A percentile compares a stretch with the other conserved stretches of the same genome.
Conservation (phyloP, 2,113 vertebrate species). For the Oreocharis arfaki region DNA sequence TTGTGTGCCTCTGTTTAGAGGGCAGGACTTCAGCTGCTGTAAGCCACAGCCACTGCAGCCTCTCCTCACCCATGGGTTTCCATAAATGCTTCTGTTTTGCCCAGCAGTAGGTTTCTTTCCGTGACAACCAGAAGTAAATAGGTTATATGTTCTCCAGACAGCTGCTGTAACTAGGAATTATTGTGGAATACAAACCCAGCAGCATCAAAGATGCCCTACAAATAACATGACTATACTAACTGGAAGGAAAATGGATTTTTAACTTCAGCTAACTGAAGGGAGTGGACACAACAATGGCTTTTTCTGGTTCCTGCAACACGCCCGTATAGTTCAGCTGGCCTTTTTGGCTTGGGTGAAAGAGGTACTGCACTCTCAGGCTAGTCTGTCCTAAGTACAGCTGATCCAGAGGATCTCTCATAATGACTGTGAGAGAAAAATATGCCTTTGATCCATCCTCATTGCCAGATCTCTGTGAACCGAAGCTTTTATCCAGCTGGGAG, state of each 20-base stretch:
- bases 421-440: background rate
- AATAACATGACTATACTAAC: background rate
- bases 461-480: background rate
- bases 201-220: background rate
- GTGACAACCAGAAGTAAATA: conserved; percentile 2
- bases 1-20: background rate
- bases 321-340: background rate
- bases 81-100: background rate
- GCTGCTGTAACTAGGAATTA: background rate
- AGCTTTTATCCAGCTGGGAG: background rate
- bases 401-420: background rate
- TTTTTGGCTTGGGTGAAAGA: background rate
- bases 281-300: background rate
- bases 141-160: background rate
- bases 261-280: background rate
- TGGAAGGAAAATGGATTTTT: background rate
- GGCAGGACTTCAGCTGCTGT: background rate
- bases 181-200: background rate
- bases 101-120: background rate
- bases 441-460: background rate
- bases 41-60: background rate
- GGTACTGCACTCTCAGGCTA: background rate
- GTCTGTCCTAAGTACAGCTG: background rate
- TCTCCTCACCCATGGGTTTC: background rate
- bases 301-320: background rate